Base-by-base conservation (phyloP, 2,797 vertebrate species). In the Tragopan temminckii region DNA sequence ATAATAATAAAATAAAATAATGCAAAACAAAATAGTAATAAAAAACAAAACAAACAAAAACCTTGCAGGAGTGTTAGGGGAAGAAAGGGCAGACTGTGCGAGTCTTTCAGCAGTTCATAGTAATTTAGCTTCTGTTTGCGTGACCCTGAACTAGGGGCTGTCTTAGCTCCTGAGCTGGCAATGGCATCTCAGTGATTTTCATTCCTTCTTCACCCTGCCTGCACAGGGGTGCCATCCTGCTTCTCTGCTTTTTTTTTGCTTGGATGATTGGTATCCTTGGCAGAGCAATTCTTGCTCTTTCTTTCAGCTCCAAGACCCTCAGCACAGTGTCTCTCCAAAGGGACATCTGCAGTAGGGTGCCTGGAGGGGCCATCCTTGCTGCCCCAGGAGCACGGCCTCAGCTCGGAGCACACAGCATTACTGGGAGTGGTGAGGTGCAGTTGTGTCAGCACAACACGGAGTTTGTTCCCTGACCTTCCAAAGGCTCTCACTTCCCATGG, bases 71-170 rank as follows among this genome's bases (percentile, higher is more conserved):
- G 40, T 72, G 27, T 61, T 58, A 57, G 18, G 21, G 29, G 23
- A 91, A 79, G 80, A 83, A 80, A 86, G 33, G 15, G 57, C 27
- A 45, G 50, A 29, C 25, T 52, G 20, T 61, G 66, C 25, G n/a
- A 85, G 33, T 35, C 72, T 89, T 82, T 92, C 66, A 92, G 27
- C 38, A 40, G 7, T 63, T 85, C 36, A 16, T 55, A 69, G 33
- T 76, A 75, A 82, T 78, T 82, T 63, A 52, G 55, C 20, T 67
- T 89, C 58, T 81, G 31, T 84, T 92, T 85, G 29, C 20, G 10
- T 5, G n/a, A 20, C 67, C n/a, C 57, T 76, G 70, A 78, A 76
- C 76, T 40, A 83, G 62, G 42, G 25, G 19, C 38, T 91, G 58
- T 57, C 31, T 66, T 40, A 80, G 7, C 35, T 79, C 63, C 63